Evolutionary conservation across 2,113 vertebrate genomes (phyloP), one percentile per base, ranked within the genome.

Genomic region (Nerophis lumbriciformis): DNA sequence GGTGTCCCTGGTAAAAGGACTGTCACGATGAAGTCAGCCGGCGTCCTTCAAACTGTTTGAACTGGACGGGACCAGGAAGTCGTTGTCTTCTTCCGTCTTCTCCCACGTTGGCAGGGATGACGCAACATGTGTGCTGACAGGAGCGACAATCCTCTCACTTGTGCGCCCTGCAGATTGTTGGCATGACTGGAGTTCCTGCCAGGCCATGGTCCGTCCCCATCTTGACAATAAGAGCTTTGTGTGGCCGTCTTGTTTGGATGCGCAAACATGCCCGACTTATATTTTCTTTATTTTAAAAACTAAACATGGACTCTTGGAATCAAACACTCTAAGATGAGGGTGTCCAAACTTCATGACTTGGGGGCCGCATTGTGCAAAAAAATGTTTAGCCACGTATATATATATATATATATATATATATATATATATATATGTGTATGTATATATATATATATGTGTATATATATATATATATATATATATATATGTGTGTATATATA

Each of bases 111-210:
- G 13, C 21, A 53, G 11, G 4, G 13, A 36, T 14, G 6, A 28
- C 21, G 37, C 13, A 37, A 37, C 6, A 37, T 8, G 14, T 15
- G 13, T 13, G 13, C 36, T 36, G 52, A 37, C 52, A 12, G 15
- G 48, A 36, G 65, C 68, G 38, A 71, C 75, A 78, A 65, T 82
- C 64, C 59, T 63, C 65, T 71, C 56, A 28, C 48, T 76, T 74
- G 71, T 77, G 61, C 72, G 28, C 63, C 38, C 47, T 59, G 68
- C n/a, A 69, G 66, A 79, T 79, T 66, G 79, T 71, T 78, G 63
- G 72, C 64, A 81, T 81, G 61, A 75, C 59, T 79, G 58, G 67
- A 76, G 83, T 83, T 48, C 74, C 74, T 76, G 67, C 38, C 61
- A 66, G 66, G 53, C 53, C 57, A 38, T 47, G 61, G 69, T 76